These are phyloP conservation scores for Galemys pyrenaicus DNA, from an alignment of 2,113 vertebrate species.

Conservation along the genomic window DNA sequence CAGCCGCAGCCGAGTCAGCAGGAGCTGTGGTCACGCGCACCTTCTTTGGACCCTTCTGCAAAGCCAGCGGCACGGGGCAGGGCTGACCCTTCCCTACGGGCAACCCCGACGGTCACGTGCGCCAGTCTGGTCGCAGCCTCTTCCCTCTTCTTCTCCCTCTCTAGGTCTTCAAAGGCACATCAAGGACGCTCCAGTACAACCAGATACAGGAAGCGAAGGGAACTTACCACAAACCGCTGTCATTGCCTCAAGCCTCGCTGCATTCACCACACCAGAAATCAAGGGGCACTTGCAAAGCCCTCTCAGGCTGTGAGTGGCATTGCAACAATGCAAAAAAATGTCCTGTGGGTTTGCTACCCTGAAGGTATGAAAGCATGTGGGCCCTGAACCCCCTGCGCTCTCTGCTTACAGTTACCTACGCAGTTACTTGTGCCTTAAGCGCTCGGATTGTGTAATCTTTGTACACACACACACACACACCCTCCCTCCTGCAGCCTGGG, in stretches of 20 bases:
- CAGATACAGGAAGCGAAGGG: neutral
- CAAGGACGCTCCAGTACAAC: neutral
- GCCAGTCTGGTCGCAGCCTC: neutral
- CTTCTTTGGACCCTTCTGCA: neutral
- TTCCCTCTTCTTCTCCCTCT: neutral
- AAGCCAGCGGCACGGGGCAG: neutral
- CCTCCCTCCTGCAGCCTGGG: neutral
- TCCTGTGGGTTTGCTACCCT: neutral
- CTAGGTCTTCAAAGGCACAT: neutral
- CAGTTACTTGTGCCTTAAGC: neutral
- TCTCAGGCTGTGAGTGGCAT: neutral
- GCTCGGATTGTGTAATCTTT: neutral
- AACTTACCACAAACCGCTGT: neutral
- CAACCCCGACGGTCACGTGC: neutral
- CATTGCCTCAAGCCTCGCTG: neutral
- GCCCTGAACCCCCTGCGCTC: neutral
- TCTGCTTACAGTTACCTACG: neutral
- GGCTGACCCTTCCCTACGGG: rapidly evolving
- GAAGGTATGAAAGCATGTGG: neutral
- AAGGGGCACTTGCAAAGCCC: neutral
- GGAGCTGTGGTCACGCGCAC: neutral
- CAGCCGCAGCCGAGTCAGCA: neutral
- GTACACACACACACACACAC: too few species aligned
- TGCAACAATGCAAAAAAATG: neutral
- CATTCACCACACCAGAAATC: neutral